A percentile compares a stretch with the other conserved stretches of the same genome.
These are phyloP conservation scores for Petrocephalus zakoni DNA, from an alignment of 2,113 vertebrate genomes.

Conservation along the genomic window DNA sequence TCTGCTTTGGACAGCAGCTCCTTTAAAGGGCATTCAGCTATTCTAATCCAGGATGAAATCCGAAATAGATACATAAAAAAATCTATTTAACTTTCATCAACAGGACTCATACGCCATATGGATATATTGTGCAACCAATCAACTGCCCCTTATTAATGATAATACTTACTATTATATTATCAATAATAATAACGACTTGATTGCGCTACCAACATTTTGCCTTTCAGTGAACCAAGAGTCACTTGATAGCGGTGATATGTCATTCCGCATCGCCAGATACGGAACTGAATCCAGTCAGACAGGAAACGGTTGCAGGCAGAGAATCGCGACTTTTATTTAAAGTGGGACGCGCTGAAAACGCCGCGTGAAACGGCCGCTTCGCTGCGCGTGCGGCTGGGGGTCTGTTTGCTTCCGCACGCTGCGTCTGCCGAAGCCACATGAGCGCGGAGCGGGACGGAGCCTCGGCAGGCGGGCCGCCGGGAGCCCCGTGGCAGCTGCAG, in stretches of 20 bases:
- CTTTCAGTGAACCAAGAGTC: neutral
- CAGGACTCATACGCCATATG: neutral
- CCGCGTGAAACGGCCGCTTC: neutral
- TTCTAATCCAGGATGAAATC: neutral
- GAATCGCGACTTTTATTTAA: neutral
- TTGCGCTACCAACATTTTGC: neutral
- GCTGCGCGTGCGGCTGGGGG: neutral
- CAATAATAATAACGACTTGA: neutral
- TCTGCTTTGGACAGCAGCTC: slow-evolving; percentile 43
- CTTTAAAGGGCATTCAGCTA: neutral
- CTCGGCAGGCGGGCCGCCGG: neutral
- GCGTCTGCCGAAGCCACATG: neutral
- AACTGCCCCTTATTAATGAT: neutral
- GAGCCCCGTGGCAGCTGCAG: slow-evolving; percentile 48
- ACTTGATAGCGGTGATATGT: neutral
- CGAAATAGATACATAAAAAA: neutral
- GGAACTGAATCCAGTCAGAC: neutral
- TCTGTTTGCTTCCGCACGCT: neutral
- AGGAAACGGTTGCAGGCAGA: neutral
- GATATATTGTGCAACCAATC: neutral
- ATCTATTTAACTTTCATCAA: neutral
- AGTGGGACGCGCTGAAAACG: neutral
- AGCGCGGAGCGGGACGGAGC: neutral
- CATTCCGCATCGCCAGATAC: neutral
- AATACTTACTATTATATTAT: neutral